phyloP scores from a whole-genome alignment of 1,140 invertebrate species.

The Penaeus japonicus region DNA sequence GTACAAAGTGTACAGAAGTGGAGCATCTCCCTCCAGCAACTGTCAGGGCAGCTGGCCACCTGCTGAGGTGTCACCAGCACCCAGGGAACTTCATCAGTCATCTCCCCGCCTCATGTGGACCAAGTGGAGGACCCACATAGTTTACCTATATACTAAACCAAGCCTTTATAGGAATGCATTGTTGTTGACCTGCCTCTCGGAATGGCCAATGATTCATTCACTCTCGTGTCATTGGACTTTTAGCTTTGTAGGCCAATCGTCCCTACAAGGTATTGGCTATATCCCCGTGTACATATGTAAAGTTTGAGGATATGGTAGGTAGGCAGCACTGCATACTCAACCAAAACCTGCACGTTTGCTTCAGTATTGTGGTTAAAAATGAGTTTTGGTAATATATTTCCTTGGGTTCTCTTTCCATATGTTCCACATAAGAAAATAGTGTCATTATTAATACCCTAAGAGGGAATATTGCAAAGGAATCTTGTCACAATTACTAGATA shows the following conservation, averaged over 20 bases:
- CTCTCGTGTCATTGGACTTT: not conserved
- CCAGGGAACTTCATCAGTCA: not conserved
- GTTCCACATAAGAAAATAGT: no score
- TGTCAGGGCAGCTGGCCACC: slow-evolving; percentile 10
- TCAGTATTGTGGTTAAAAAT: no score
- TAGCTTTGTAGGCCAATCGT: slow-evolving; percentile 26
- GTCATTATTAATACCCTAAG: not conserved
- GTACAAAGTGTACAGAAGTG: slow-evolving; percentile 46
- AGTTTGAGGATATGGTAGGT: not conserved
- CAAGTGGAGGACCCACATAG: not conserved
- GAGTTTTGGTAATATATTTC: no score
- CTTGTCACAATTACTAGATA: slow-evolving; percentile 11
- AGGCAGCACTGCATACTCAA: slow-evolving; percentile 31
- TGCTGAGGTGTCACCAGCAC: no score
- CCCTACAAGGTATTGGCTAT: slow-evolving; percentile 22
- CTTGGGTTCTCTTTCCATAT: no score
- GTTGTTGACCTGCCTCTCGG: not conserved
- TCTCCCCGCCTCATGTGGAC: slow-evolving; percentile 11
- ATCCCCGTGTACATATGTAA: slow-evolving; percentile 30
- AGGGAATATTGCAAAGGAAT: not conserved
- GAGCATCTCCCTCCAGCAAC: not conserved
- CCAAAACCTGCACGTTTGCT: slow-evolving; percentile 2
- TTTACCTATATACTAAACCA: not conserved
- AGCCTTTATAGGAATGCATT: not conserved
- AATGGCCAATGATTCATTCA: not conserved